Conservation (phyloP, 2,888 invertebrate species). For the Drosophila parthenogenetica region DNA sequence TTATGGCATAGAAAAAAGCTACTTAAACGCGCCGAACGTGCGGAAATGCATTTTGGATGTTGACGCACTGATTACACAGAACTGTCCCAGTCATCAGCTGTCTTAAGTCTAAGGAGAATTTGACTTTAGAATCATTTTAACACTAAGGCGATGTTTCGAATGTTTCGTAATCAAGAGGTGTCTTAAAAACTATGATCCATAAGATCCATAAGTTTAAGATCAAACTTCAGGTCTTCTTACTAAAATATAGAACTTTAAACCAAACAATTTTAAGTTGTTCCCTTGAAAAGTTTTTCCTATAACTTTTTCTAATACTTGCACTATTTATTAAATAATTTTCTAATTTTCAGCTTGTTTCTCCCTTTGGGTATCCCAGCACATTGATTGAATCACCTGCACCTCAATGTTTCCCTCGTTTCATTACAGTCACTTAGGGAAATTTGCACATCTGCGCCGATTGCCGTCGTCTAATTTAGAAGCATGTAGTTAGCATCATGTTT, state of each 20-base stretch:
- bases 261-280: too few species aligned
- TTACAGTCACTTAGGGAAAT: constrained; percentile 45
- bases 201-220: too few species aligned
- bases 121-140: too few species aligned
- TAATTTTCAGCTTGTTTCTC: neutral
- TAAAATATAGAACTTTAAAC: too few species aligned
- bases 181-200: too few species aligned
- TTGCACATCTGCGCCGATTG: constrained; percentile 70
- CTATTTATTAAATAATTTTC: neutral
- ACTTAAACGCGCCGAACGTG: constrained; percentile 69
- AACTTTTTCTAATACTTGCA: too few species aligned
- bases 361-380: neutral
- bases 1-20: constrained; percentile 54
- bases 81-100: constrained; percentile 16
- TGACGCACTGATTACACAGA: constrained; percentile 41
- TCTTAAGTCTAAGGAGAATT: neutral
- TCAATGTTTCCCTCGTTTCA: neutral
- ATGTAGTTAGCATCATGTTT: constrained; percentile 62
- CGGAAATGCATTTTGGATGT: constrained; percentile 73
- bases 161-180: too few species aligned
- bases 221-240: too few species aligned
- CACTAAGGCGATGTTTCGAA: too few species aligned
- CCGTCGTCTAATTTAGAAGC: constrained; percentile 67
- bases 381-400: constrained; percentile 53
- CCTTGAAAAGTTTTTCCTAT: too few species aligned